Evolutionary conservation across 2,797 vertebrate species (phyloP), one percentile per base, ranked within the genome.

Genomic region (Myripristis jacobus): DNA sequence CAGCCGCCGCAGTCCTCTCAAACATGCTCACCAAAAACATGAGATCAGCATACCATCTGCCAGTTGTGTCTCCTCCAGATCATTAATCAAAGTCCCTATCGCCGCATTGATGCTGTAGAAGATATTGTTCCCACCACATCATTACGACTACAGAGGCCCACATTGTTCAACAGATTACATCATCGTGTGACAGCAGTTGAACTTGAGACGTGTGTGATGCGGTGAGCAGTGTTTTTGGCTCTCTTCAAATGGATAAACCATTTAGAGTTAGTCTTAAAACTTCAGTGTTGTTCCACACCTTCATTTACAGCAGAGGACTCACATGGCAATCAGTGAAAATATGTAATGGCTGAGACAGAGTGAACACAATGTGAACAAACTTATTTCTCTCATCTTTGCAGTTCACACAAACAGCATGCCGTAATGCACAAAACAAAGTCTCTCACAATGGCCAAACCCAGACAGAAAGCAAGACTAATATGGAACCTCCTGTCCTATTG

Each of bases 81-180:
- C 91, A 88, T 93, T 90, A 92, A 94, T 95, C 94, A 94, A 86
- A 90, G 68, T 76, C 73, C 70, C 41, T 59, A 87, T 90, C 75
- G 51, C 81, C 67, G 69, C 82, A 68, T 65, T 66, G 77, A 87
- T 86, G 79, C 79, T 63, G 60, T 13, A 27, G 75, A 72, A 80
- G 80, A 82, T 80, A 84, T 76, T 70, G 64, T 81, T 88, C 52
- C 77, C 86, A 88, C 89, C 88, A 82, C 87, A 81, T 83, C 74
- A 75, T 85, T 82, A 75, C n/a, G 22, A 72, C 43, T 36, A 67
- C 75, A 83, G 70, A 73, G 79, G 62, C 73, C 70, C 75, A 67
- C 76, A 69, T 58, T 84, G 84, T 86, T 86, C 77, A 65, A 72
- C 73, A 60, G 22, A 70, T 84, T 90, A 92, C 87, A 84, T 92